Percentiles rank a stretch among this genome's conserved stretches.
Conservation (phyloP, 2,888 invertebrate species). For the Eledone cirrhosa region DNA sequence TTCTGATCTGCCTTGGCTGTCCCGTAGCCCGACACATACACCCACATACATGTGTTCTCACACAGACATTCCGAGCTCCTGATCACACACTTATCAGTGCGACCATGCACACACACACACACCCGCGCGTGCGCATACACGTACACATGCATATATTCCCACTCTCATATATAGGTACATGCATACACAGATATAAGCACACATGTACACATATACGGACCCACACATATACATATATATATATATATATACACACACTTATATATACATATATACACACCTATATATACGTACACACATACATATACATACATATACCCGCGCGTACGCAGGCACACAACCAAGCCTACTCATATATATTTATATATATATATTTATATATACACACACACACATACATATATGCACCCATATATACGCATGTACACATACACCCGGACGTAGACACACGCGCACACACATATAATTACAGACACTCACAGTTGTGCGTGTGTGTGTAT, state of each 20-base stretch:
- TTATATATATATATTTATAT: constrained; percentile 14
- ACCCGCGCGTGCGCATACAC: not conserved
- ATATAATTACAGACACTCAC: not conserved
- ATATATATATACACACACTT: not conserved
- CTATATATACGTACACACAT: constrained; percentile 30
- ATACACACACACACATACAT: not conserved
- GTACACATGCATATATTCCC: too few relatives aligned
- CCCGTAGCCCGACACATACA: too few relatives aligned
- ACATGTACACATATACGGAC: not conserved
- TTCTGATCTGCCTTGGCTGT: too few relatives aligned
- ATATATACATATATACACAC: constrained; percentile 17
- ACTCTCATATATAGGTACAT: not conserved
- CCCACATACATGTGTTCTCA: too few relatives aligned
- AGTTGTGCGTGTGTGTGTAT: too few relatives aligned
- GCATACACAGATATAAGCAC: not conserved
- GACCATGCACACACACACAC: too few relatives aligned
- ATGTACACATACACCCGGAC: constrained; percentile 23
- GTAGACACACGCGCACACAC: constrained; percentile 24
- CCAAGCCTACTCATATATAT: not conserved
- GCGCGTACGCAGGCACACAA: not conserved
- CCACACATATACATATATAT: not conserved
- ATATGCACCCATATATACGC: not conserved
- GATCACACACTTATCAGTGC: too few relatives aligned
- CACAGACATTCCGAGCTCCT: too few relatives aligned
- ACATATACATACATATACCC: too few relatives aligned